These are phyloP conservation scores for Orycteropus afer DNA, from an alignment of 2,113 vertebrate species.

Conservation along the genomic window DNA sequence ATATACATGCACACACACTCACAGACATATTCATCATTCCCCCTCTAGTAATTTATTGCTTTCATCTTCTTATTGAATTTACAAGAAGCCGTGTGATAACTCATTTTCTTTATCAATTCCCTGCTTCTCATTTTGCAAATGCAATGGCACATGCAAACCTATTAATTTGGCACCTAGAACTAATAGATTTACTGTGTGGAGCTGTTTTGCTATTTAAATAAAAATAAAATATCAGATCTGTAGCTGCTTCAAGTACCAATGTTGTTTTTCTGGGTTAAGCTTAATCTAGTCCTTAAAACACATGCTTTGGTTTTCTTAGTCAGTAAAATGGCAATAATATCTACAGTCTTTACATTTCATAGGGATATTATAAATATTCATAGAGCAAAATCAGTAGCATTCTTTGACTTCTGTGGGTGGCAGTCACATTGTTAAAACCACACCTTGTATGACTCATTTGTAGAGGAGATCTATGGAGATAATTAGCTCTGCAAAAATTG, in stretches of 20 bases:
- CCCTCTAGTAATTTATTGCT: background rate
- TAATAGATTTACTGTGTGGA: conserved; percentile 40
- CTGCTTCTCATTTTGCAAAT: conserved; percentile 50
- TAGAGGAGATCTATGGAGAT: background rate
- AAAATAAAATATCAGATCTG: background rate
- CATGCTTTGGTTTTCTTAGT: background rate
- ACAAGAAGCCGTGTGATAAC: background rate
- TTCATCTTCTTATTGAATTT: conserved; percentile 29
- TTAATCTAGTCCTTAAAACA: background rate
- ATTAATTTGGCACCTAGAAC: conserved; percentile 37
- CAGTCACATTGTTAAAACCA: background rate
- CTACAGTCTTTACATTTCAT: background rate
- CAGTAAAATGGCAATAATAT: background rate
- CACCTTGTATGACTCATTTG: too few relatives aligned
- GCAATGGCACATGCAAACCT: background rate
- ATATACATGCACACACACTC: rapidly evolving
- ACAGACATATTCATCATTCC: background rate
- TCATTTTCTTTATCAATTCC: conserved; percentile 44
- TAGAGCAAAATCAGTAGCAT: background rate
- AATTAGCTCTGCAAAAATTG: background rate
- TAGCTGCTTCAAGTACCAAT: background rate
- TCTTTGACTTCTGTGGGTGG: background rate
- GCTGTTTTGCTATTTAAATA: background rate
- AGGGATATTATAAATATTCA: background rate
- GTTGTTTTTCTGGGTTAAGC: background rate